A percentile compares a stretch with the other conserved stretches of the same genome.
These are phyloP conservation scores for Nasonia longicornis DNA, from an alignment of 1,140 invertebrate species.

Conservation along the genomic window DNA sequence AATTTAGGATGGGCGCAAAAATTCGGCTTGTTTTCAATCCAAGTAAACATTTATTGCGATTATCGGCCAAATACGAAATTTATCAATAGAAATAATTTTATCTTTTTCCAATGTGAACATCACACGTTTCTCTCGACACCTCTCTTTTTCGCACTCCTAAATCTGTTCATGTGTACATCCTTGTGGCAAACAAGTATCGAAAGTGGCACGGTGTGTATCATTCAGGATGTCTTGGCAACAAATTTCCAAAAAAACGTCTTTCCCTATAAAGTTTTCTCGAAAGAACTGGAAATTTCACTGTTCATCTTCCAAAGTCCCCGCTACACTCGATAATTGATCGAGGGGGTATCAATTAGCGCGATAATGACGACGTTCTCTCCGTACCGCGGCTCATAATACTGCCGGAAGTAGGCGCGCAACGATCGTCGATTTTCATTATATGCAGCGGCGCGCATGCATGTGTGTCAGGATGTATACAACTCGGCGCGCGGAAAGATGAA, in stretches of 20 bases:
- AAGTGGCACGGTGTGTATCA: neutral
- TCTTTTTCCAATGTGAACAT: too few relatives aligned
- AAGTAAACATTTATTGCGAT: too few relatives aligned
- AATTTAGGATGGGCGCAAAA: too few relatives aligned
- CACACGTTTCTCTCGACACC: too few relatives aligned
- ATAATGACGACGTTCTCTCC: constrained; percentile 23
- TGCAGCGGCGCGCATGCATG: neutral
- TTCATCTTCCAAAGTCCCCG: neutral
- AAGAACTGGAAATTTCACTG: neutral
- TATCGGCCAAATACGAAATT: too few relatives aligned
- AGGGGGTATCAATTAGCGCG: neutral
- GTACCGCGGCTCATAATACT: neutral
- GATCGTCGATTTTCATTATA: constrained; percentile 39
- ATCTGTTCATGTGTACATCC: too few relatives aligned
- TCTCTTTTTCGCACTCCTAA: too few relatives aligned
- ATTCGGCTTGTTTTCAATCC: too few relatives aligned
- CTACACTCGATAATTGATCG: constrained; percentile 5
- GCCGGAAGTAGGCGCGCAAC: constrained; percentile 22
- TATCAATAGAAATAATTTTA: too few relatives aligned
- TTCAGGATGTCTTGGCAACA: neutral
- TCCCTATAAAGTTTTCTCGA: neutral
- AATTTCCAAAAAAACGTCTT: neutral
- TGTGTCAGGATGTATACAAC: constrained; percentile 6
- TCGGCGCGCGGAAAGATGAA: constrained; percentile 8
- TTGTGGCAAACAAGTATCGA: neutral